Percentiles rank a stretch among this genome's conserved stretches.
Evolutionary conservation across 2,888 invertebrate genomes (phyloP).

Genomic region (Drosophila mimetica): DNA sequence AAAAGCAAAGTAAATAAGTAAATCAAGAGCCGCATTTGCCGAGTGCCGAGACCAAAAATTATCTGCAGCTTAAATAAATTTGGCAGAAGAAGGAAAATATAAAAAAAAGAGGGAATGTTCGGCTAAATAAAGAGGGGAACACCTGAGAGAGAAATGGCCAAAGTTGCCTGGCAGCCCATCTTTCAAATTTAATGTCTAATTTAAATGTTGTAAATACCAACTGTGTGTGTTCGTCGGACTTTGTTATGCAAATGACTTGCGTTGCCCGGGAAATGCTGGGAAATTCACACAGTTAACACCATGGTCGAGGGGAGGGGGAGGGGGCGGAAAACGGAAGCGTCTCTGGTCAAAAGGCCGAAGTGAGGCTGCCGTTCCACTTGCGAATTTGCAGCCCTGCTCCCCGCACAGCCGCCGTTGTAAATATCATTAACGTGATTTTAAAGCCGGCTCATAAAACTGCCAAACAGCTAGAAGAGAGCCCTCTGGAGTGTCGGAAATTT

Average conservation of each 20-base stretch:
- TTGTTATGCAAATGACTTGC: constrained; percentile 77
- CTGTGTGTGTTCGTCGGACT: constrained; percentile 51
- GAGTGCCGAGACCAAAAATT: constrained; percentile 50
- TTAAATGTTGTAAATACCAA: constrained; percentile 76
- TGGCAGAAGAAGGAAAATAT: constrained; percentile 40
- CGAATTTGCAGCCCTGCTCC: constrained; percentile 49
- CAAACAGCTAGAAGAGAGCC: constrained; percentile 26
- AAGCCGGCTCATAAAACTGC: constrained; percentile 73
- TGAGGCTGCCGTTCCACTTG: constrained; percentile 55
- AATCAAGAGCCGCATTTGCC: constrained; percentile 50
- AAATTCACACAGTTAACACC: constrained; percentile 75
- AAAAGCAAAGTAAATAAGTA: constrained; percentile 76
- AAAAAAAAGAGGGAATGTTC: constrained; percentile 13
- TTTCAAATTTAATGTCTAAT: constrained; percentile 79
- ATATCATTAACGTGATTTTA: constrained; percentile 80
- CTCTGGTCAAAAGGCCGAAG: constrained; percentile 35
- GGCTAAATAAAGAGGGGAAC: constrained; percentile 21
- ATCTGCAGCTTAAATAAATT: constrained; percentile 67
- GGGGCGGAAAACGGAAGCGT: constrained; percentile 28
- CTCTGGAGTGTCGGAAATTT: constrained; percentile 66
- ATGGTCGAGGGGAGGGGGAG: constrained; percentile 36
- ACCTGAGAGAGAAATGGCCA: constrained; percentile 54
- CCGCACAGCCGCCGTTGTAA: constrained; percentile 60
- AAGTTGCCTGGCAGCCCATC: constrained; percentile 74
- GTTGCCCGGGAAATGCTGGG: constrained; percentile 40